These are phyloP conservation scores for Falco biarmicus DNA, from an alignment of 2,797 vertebrate species.

Conservation along the genomic window DNA sequence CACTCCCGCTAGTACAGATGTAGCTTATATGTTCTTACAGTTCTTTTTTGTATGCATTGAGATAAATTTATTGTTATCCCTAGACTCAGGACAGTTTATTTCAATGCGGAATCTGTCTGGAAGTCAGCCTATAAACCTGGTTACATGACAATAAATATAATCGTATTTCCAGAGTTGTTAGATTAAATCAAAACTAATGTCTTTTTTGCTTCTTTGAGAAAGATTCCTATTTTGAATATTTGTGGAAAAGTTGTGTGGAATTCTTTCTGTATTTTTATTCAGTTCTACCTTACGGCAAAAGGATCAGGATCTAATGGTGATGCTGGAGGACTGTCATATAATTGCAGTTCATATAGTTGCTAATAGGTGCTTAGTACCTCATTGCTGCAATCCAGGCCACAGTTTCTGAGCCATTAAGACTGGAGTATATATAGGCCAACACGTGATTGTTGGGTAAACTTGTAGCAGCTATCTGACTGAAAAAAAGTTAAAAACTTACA, in stretches of 20 bases:
- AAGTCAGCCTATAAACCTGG: background rate
- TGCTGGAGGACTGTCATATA: background rate
- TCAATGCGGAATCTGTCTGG: background rate
- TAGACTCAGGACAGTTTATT: background rate
- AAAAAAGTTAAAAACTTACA: background rate
- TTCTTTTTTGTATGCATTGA: background rate
- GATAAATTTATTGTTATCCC: background rate
- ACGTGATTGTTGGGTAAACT: background rate
- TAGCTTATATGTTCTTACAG: background rate
- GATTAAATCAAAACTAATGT: background rate
- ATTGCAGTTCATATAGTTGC: background rate
- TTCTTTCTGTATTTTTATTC: background rate
- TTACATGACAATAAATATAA: background rate
- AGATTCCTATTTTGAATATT: background rate
- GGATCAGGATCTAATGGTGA: background rate
- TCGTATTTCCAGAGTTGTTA: background rate
- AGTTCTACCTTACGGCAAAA: background rate
- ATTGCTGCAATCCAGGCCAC: background rate
- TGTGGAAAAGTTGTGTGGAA: background rate
- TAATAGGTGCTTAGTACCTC: background rate
- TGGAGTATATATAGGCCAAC: background rate
- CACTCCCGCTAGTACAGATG: background rate
- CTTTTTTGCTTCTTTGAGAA: background rate
- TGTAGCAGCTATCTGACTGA: background rate
- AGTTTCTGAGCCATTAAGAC: background rate